Evolutionary conservation across 2,888 invertebrate genomes (phyloP).

Genomic region (Chalcis sispes): DNA sequence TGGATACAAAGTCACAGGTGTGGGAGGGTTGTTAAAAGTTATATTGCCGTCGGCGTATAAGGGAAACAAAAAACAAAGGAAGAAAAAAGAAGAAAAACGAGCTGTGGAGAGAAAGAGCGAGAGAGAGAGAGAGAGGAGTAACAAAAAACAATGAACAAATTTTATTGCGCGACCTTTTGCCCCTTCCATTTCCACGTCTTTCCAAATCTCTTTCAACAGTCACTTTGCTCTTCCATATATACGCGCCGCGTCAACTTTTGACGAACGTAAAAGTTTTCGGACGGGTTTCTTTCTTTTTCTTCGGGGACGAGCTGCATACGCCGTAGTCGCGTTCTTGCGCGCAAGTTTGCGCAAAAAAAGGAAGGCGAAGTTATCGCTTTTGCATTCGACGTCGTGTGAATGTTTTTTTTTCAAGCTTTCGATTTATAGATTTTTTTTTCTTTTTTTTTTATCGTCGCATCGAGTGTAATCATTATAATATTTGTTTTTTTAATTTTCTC

Average conservation of each 20-base stretch:
- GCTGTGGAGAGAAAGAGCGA: neutral
- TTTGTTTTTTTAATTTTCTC: too few relatives aligned
- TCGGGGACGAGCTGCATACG: neutral
- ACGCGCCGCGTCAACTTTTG: slow-evolving; percentile 20
- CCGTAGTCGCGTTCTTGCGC: too few relatives aligned
- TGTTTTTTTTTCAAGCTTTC: too few relatives aligned
- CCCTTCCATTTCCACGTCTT: slow-evolving; percentile 30
- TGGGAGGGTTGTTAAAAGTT: slow-evolving; percentile 71
- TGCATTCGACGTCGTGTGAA: too few relatives aligned
- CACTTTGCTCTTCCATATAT: neutral
- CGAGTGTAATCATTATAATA: too few relatives aligned
- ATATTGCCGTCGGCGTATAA: slow-evolving; percentile 66
- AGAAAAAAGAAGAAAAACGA: neutral
- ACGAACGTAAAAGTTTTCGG: slow-evolving; percentile 46
- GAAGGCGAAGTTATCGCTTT: too few relatives aligned
- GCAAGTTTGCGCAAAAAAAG: too few relatives aligned
- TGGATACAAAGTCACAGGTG: slow-evolving; percentile 65
- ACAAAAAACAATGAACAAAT: slow-evolving; percentile 71
- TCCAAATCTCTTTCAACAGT: slow-evolving; percentile 16
- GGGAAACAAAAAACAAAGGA: neutral
- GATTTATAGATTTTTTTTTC: too few relatives aligned
- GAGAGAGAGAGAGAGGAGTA: slow-evolving; percentile 65
- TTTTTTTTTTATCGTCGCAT: too few relatives aligned
- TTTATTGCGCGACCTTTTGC: slow-evolving; percentile 67
- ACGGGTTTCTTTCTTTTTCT: slow-evolving; percentile 17